Evolutionary conservation across 2,797 vertebrate genomes (phyloP).

Genomic region (Cynopterus sphinx): DNA sequence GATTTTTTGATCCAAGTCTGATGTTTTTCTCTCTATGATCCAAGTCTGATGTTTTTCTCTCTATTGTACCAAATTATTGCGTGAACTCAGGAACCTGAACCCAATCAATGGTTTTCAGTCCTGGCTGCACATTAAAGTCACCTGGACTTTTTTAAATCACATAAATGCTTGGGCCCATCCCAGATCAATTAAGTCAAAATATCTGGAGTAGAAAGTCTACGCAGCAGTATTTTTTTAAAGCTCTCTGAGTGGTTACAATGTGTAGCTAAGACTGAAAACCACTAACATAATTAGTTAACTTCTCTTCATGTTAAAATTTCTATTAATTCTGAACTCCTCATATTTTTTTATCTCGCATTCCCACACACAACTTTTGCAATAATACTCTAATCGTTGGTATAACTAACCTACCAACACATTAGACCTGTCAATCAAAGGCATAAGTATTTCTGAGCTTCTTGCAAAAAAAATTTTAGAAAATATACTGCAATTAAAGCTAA

Average conservation of each 20-base stretch:
- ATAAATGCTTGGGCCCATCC: neutral
- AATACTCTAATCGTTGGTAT: neutral
- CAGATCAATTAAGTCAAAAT: neutral
- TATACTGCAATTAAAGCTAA: neutral
- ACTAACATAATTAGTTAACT: neutral
- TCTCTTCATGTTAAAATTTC: neutral
- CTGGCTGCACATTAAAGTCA: neutral
- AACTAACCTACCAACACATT: neutral
- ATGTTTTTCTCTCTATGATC: neutral
- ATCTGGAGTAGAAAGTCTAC: neutral
- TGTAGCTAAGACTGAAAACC: neutral
- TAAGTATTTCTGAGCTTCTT: constrained; percentile 18
- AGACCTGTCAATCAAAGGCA: neutral
- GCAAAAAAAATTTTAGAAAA: neutral
- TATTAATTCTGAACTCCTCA: neutral
- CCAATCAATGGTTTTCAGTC: neutral
- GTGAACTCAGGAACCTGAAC: neutral
- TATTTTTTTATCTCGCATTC: neutral
- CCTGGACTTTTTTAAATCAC: neutral
- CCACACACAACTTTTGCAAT: neutral
- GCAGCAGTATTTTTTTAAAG: neutral
- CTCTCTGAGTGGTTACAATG: neutral
- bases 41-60: neutral
- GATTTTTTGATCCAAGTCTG: neutral
- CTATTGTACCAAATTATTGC: neutral